phyloP scores from a whole-genome alignment of 2,113 vertebrate species.

The Dascyllus trimaculatus region DNA sequence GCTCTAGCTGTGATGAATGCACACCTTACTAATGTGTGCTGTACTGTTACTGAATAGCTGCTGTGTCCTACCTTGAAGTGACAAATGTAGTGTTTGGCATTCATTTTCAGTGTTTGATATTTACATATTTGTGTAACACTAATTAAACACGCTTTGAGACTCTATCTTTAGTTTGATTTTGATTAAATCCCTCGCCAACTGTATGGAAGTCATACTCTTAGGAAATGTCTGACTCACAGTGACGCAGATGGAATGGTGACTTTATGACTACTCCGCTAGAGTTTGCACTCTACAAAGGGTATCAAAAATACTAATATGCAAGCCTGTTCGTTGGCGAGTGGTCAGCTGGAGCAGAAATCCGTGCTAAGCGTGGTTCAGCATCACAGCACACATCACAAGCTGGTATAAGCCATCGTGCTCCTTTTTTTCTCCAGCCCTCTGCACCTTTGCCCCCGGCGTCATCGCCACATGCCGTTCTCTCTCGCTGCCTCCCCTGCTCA shows the following conservation, averaged over 20 bases:
- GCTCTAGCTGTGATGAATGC: conserved; percentile 9
- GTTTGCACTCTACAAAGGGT: background rate
- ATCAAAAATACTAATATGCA: background rate
- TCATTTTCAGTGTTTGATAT: background rate
- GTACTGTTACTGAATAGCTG: background rate
- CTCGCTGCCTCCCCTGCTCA: background rate
- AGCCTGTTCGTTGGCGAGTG: background rate
- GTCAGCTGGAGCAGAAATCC: background rate
- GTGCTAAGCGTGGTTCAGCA: background rate
- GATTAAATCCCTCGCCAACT: background rate
- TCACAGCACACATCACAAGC: background rate
- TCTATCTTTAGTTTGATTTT: background rate
- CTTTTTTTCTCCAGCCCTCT: background rate
- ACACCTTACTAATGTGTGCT: conserved; percentile 1
- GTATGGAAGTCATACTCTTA: background rate
- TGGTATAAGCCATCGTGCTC: background rate
- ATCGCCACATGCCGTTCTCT: background rate
- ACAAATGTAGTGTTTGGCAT: background rate
- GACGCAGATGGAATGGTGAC: background rate
- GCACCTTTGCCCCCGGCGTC: background rate
- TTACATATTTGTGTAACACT: background rate
- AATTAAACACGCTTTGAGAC: background rate
- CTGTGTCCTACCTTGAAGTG: background rate
- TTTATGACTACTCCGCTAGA: background rate
- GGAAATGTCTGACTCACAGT: background rate